Percentiles rank a stretch among this genome's conserved stretches.
Evolutionary conservation across 2,113 vertebrate genomes (phyloP).

Genomic region (Urocitellus parryii): DNA sequence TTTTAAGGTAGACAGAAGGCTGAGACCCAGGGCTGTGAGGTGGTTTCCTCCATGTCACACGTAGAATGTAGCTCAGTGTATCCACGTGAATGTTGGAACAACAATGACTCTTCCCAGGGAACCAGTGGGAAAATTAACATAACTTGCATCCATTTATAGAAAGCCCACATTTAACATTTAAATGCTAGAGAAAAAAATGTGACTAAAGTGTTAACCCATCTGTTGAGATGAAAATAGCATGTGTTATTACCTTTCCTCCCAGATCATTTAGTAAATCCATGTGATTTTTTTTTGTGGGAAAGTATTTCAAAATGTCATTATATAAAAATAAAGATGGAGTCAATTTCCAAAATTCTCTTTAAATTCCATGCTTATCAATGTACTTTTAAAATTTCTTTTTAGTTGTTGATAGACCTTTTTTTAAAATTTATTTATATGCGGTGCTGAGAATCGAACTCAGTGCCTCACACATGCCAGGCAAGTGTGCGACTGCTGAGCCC

Average conservation of each 20-base stretch:
- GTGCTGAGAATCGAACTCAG: no score
- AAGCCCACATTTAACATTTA: not conserved
- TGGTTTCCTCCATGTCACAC: not conserved
- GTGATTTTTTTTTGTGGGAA: not conserved
- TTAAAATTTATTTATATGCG: no score
- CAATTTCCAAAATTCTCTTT: not conserved
- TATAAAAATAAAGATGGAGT: not conserved
- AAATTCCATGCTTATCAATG: not conserved
- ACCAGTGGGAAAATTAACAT: not conserved
- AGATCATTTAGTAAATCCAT: slow-evolving; percentile 5
- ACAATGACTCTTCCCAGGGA: not conserved
- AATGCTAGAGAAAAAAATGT: not conserved
- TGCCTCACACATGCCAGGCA: no score
- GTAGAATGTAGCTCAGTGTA: not conserved
- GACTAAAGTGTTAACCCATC: not conserved
- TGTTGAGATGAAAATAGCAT: slow-evolving; percentile 18
- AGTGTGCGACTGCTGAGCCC: no score
- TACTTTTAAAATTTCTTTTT: not conserved
- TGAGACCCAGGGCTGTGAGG: not conserved
- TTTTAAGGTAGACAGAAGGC: not conserved
- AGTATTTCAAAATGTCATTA: slow-evolving; percentile 2
- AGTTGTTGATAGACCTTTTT: no score
- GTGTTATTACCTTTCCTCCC: not conserved
- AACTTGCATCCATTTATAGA: not conserved
- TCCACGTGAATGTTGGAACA: not conserved